These are phyloP conservation scores for Macrocentrus cingulum DNA, from an alignment of 1,140 invertebrate species.

Conservation along the genomic window DNA sequence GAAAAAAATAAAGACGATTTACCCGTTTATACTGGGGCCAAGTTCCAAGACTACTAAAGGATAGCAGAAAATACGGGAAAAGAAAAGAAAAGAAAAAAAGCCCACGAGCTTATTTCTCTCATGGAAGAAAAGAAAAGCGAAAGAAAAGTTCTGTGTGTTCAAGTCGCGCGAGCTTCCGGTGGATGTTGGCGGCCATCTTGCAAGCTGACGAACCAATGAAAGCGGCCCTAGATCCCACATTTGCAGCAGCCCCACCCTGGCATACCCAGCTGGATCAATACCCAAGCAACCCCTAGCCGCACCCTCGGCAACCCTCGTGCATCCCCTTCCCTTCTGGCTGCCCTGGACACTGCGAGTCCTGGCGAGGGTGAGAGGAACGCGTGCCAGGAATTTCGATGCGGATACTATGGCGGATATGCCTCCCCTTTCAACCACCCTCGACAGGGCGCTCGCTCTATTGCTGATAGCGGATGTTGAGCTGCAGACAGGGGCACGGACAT, in stretches of 20 bases:
- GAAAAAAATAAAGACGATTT: conserved; percentile 14
- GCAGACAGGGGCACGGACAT: background rate
- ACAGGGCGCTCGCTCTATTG: background rate
- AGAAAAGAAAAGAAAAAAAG: conserved; percentile 4
- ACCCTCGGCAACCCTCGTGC: conserved; percentile 30
- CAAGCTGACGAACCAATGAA: conserved; percentile 42
- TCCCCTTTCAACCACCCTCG: conserved; percentile 24
- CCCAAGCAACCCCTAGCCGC: conserved; percentile 28
- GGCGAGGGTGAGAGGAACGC: conserved; percentile 23
- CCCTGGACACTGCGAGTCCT: conserved; percentile 3
- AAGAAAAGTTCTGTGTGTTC: conserved; percentile 32
- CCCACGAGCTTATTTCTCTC: conserved; percentile 32
- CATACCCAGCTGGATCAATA: conserved; percentile 41
- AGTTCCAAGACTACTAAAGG: conserved; percentile 17
- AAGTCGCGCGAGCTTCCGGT: conserved; percentile 51
- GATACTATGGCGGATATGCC: conserved; percentile 1
- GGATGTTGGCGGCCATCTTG: conserved; percentile 52
- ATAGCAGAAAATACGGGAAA: background rate
- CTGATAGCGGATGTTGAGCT: conserved; percentile 10
- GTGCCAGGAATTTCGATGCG: conserved; percentile 33
- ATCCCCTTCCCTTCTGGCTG: background rate
- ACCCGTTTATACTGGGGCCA: conserved; percentile 12
- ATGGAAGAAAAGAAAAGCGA: conserved; percentile 17
- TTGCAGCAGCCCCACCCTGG: conserved; percentile 39
- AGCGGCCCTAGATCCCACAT: conserved; percentile 1